Percentiles rank a stretch among this genome's conserved stretches.
Evolutionary conservation across 2,888 invertebrate species (phyloP).

Genomic region (Ypsolopha scabrella): DNA sequence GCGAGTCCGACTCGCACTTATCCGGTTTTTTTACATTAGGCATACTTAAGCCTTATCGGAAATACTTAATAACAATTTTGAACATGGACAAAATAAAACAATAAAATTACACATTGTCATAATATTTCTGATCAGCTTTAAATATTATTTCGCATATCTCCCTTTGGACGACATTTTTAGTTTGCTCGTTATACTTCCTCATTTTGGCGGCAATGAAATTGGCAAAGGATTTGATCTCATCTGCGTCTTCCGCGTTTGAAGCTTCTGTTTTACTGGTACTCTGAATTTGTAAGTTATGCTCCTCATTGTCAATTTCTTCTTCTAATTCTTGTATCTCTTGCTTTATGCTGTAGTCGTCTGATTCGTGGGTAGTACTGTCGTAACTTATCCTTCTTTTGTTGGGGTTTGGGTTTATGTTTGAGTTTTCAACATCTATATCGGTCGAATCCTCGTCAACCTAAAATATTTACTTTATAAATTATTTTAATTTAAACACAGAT

Average conservation of each 20-base stretch:
- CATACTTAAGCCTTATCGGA: too few species aligned
- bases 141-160: constrained; percentile 35
- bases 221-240: constrained; percentile 29
- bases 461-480: too few species aligned
- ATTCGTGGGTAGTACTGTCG: neutral
- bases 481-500: too few species aligned
- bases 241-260: constrained; percentile 4
- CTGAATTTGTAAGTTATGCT: neutral
- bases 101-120: constrained; percentile 9
- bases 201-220: constrained; percentile 32
- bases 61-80: too few species aligned
- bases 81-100: too few species aligned
- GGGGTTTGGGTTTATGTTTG: neutral
- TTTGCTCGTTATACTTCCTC: constrained; percentile 26
- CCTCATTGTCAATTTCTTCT: neutral
- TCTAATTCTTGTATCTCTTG: too few species aligned
- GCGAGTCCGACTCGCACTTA: too few species aligned
- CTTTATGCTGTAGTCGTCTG: too few species aligned
- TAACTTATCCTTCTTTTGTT: constrained; percentile 16
- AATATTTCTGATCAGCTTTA: constrained; percentile 27
- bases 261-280: constrained; percentile 5
- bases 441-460: too few species aligned
- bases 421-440: too few species aligned
- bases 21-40: too few species aligned
- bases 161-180: constrained; percentile 29